Conservation (phyloP, 2,113 vertebrate genomes). For the Abramis brama region DNA sequence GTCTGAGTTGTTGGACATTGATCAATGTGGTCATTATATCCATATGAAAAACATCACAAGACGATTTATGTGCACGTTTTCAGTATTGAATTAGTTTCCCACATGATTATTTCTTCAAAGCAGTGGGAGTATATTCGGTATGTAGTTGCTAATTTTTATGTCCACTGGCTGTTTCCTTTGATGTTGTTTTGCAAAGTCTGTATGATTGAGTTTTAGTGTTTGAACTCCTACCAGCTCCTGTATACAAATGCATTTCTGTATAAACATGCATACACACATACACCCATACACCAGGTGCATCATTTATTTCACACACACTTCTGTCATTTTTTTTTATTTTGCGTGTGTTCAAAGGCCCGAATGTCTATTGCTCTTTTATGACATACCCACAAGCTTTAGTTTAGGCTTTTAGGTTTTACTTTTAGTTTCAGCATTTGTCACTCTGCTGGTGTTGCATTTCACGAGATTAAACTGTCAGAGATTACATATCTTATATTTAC, state of each 20-base stretch:
- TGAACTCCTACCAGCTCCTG: constrained; percentile 21
- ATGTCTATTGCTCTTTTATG: constrained; percentile 9
- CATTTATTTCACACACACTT: constrained; percentile 15
- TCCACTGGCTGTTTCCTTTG: neutral
- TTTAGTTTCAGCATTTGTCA: neutral
- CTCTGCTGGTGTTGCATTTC: neutral
- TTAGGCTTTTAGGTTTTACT: neutral
- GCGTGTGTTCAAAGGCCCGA: constrained; percentile 6
- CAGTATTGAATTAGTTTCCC: neutral
- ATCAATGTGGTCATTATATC: neutral
- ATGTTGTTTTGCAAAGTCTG: neutral
- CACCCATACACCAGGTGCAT: constrained; percentile 14
- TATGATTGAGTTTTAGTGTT: constrained; percentile 4
- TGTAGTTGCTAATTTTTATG: neutral
- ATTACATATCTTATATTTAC: neutral
- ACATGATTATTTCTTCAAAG: neutral
- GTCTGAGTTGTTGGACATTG: neutral
- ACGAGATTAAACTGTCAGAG: neutral
- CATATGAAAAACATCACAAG: neutral
- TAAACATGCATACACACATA: neutral
- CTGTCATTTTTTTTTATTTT: constrained; percentile 1
- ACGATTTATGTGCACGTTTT: neutral
- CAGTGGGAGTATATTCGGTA: neutral
- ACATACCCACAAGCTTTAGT: neutral
- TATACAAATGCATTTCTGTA: constrained; percentile 1